A percentile compares a stretch with the other conserved stretches of the same genome.
These are phyloP conservation scores for Lottia scabra DNA, from an alignment of 2,888 invertebrate genomes.

Conservation along the genomic window DNA sequence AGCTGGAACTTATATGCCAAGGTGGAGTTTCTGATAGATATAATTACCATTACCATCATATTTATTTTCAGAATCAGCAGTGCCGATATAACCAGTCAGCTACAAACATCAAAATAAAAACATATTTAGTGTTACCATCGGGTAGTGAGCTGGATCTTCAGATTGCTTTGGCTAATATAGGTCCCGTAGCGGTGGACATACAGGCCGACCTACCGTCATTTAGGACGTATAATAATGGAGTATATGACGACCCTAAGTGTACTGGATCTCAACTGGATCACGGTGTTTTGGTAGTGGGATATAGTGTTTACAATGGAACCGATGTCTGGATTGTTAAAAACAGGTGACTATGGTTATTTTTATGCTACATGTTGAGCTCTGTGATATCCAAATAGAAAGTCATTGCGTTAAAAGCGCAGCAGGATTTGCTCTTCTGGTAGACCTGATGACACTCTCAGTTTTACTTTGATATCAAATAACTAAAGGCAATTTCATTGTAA, in stretches of 20 bases:
- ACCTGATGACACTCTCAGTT: no score
- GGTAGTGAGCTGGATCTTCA: neutral
- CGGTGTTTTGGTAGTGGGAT: neutral
- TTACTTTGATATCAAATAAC: no score
- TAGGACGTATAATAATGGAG: neutral
- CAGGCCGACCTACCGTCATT: neutral
- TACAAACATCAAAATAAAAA: neutral
- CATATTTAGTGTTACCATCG: neutral
- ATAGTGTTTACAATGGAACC: neutral
- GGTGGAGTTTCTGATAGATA: no score
- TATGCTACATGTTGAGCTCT: no score
- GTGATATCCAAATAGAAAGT: no score
- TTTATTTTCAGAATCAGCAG: no score
- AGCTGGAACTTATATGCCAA: no score
- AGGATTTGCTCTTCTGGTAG: no score
- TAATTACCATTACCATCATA: no score
- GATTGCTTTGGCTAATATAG: neutral
- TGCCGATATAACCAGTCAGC: no score
- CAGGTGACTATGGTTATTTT: neutral
- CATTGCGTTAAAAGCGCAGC: no score
- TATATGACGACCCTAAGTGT: neutral
- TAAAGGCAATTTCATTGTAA: no score
- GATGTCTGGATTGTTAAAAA: neutral
- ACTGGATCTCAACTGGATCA: neutral
- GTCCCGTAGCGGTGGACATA: neutral